Percentiles rank a stretch among this genome's conserved stretches.
phyloP scores from a whole-genome alignment of 2,888 invertebrate species.

The Nemoura dubitans region DNA sequence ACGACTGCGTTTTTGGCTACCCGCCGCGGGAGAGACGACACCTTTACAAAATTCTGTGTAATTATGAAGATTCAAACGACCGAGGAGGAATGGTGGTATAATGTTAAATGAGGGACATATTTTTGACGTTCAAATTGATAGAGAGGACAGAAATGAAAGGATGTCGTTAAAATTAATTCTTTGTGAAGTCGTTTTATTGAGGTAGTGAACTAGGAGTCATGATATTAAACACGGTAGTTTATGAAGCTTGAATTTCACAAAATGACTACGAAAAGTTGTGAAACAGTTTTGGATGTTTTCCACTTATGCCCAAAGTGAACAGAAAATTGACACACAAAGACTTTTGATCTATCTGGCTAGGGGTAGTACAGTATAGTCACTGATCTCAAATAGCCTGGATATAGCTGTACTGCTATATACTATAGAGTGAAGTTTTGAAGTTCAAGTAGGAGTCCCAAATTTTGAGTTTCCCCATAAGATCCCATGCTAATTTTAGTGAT shows the following conservation, averaged over 20 bases:
- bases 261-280: no score
- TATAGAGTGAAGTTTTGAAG: no score
- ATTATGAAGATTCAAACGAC: background rate
- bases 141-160: background rate
- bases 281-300: no score
- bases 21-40: background rate
- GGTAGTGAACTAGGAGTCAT: background rate
- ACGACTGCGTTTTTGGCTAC: background rate
- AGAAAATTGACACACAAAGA: no score
- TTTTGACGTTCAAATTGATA: background rate
- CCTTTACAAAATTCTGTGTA: background rate
- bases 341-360: no score
- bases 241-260: background rate
- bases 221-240: background rate
- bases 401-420: no score
- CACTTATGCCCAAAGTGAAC: no score
- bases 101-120: background rate
- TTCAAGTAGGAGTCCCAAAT: no score
- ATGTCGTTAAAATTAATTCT: slow-evolving; percentile 7
- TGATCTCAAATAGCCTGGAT: no score
- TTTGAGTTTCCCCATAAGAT: no score
- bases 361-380: no score
- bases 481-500: no score
- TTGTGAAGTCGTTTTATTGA: background rate
- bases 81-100: background rate